Evolutionary conservation across 2,113 vertebrate species (phyloP), one percentile per base, ranked within the genome.

Genomic region (Psittacula cyanocephala): DNA sequence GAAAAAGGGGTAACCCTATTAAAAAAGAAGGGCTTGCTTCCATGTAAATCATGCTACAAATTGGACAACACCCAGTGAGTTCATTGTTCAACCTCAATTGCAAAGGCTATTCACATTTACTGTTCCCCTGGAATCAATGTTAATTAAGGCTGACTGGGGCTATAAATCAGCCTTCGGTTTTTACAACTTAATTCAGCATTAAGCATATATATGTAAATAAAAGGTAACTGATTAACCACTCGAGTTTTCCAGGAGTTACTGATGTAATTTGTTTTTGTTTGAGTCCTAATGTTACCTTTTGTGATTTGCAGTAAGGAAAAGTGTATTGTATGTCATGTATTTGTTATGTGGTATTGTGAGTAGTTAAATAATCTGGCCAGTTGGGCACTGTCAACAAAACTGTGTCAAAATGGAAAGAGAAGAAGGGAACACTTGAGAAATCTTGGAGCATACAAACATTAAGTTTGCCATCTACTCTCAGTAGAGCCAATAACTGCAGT

Each of bases 1-100:
- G 98, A 98, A 98, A 98, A 98, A 98, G 96, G 97, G 96, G 98
- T 98, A 98, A 98, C 98, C 98, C 97, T 97, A 90, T 59, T 59
- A 80, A 96, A 98, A 97, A 98, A 98, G 98, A 97, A 98, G 98
- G 98, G 98, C 98, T 98, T 84, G 96, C 98, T 98, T 98, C 98
- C 98, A 98, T 98, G 99, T 99, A 99, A 99, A 99, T 99, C 99
- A 99, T 97, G 81, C 96, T 98, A 97, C 98, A 98, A 99, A 99
- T 99, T 99, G 98, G 98, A 98, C 98, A 98, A 98, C 98, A 98
- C 98, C 99, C 98, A 98, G 98, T 97, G 98, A 98, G 98, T 98
- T 98, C 98, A 99, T 99, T 99, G 99, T 99, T 98, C 98, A 96
- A 91, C 97, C 98, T 98, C 98, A 98, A 97, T 98, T 97, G 98